phyloP scores from a whole-genome alignment of 2,797 vertebrate species.

The Spinus pinus region DNA sequence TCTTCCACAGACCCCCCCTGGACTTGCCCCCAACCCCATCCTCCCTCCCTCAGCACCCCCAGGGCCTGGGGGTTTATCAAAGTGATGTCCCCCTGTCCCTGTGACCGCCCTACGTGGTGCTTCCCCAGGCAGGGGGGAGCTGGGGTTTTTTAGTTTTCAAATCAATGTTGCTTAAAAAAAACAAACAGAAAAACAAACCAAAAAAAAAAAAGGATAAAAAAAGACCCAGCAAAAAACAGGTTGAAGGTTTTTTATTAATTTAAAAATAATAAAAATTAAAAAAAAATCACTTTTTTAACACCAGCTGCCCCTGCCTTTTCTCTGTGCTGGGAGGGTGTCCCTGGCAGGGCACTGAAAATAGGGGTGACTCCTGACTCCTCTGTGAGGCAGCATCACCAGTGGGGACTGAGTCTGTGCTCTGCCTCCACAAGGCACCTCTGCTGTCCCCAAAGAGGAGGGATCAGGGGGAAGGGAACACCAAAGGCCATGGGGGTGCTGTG shows the following conservation, averaged over 20 bases:
- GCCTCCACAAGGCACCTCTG: neutral
- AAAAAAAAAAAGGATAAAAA: slow-evolving; percentile 36
- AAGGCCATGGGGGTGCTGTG: neutral
- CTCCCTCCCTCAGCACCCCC: neutral
- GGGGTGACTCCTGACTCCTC: too few species aligned
- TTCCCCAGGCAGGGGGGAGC: neutral
- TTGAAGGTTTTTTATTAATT: slow-evolving; percentile 73
- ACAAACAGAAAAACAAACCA: neutral
- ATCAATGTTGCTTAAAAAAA: slow-evolving; percentile 65
- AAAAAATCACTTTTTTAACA: slow-evolving; percentile 69
- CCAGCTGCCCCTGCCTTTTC: slow-evolving; percentile 15
- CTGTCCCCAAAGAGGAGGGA: neutral
- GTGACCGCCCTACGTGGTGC: neutral
- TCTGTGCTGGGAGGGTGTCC: neutral
- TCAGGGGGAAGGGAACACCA: neutral
- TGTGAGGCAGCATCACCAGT: rapidly evolving
- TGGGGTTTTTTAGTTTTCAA: slow-evolving; percentile 41
- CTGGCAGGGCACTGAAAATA: neutral
- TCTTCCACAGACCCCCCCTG: neutral
- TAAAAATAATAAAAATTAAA: slow-evolving; percentile 59
- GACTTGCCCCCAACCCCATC: neutral
- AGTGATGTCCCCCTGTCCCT: neutral
- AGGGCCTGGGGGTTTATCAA: neutral
- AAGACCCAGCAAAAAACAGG: neutral
- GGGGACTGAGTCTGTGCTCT: neutral